A percentile compares a stretch with the other conserved stretches of the same genome.
phyloP scores from a whole-genome alignment of 2,113 vertebrate genomes.

The Agelaius tricolor region DNA sequence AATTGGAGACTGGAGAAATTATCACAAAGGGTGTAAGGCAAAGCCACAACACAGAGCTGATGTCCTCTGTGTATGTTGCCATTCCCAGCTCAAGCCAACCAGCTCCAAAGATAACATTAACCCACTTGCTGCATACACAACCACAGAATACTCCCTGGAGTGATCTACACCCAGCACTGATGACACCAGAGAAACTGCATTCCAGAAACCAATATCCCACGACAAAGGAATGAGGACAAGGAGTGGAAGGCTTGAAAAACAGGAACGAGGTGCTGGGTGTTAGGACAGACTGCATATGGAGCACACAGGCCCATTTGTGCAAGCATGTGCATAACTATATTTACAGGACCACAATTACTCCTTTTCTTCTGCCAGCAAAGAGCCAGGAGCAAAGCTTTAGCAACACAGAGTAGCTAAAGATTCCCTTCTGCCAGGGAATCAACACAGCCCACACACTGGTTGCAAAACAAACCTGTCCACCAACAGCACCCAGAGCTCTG shows the following conservation, averaged over 20 bases:
- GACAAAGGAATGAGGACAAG: slow-evolving; percentile 70
- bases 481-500: slow-evolving; percentile 15
- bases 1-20: neutral
- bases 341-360: slow-evolving; percentile 58
- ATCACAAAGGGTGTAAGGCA: neutral
- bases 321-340: slow-evolving; percentile 58
- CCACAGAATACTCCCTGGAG: slow-evolving; percentile 64
- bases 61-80: neutral
- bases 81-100: slow-evolving; percentile 14
- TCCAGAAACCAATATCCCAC: slow-evolving; percentile 65
- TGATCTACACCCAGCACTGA: slow-evolving; percentile 65
- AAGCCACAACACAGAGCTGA: slow-evolving; percentile 41
- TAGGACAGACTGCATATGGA: slow-evolving; percentile 13
- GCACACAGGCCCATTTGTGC: slow-evolving; percentile 26
- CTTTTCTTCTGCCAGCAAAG: slow-evolving; percentile 49
- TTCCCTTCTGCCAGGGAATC: slow-evolving; percentile 27
- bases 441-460: slow-evolving; percentile 13
- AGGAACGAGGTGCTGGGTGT: slow-evolving; percentile 52
- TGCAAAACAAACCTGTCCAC: slow-evolving; percentile 42
- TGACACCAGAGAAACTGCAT: slow-evolving; percentile 75
- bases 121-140: slow-evolving; percentile 10
- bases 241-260: slow-evolving; percentile 62
- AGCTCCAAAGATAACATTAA: slow-evolving; percentile 54
- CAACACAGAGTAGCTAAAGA: slow-evolving; percentile 2
- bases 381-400: slow-evolving; percentile 51